Evolutionary conservation across 2,797 vertebrate species (phyloP), one percentile per base, ranked within the genome.

Genomic region (Acrossocheilus wenchowensis): DNA sequence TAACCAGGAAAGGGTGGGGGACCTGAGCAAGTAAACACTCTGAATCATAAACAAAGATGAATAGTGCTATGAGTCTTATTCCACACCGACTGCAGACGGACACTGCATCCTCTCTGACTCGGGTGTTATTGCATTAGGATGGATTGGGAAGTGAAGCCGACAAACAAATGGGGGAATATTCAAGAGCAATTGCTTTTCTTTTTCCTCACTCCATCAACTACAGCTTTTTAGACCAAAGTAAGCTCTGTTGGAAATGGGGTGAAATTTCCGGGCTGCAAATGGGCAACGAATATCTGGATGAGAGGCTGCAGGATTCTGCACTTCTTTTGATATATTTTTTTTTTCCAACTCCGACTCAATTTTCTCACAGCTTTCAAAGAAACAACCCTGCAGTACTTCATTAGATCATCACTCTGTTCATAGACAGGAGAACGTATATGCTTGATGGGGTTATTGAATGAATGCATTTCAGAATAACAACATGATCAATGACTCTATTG

Each of bases 51-150:
- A 89, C 87, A 84, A 86, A 84, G 83, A 86, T 86, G 66, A 50
- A 84, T 45, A 86, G 86, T 74, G 45, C 57, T 72, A 68, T 86
- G 84, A 78, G 72, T 83, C 64, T 87, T 88, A 72, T 78, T 81
- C 52, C 75, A 78, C 82, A 57, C 69, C 17, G 26, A 52, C 60
- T 72, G 82, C 71, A 86, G 68, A 88, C n/a, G 81, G 82, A 69
- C 52, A 50, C 81, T 72, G 68, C 64, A 86, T 85, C 36, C 68
- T 82, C 50, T 81, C 83, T 36, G 54, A 75, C 85, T 84, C 21
- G 26, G 34, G 60, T 50, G 39, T 78, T 87, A 89, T 81, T 86
- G 86, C 86, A 89, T 90, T 90, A 88, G 78, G 82, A 89, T 88
- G 83, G 88, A 88, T 82, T 85, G 78, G 86, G 82, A 85, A 87